Base-by-base conservation (phyloP, 37 sponge, comb jelly and placozoan species). In the Agelas oroides region DNA sequence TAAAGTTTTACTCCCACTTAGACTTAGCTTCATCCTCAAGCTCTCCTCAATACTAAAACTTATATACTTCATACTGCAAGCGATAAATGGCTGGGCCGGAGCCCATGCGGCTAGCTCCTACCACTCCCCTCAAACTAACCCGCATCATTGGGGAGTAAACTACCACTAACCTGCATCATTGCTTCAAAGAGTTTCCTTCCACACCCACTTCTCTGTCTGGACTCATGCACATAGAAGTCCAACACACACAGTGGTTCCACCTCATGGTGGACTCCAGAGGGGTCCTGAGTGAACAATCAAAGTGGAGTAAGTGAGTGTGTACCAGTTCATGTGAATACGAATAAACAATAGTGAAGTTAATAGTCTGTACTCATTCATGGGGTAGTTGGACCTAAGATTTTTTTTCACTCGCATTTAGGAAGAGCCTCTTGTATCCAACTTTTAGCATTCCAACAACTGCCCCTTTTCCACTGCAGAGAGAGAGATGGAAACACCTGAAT, bases 201-300 rank as follows among this genome's bases (percentile, higher is more conserved):
- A 79, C 64, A 87, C 6, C 98, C 98, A 73, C 55, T 55, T 73
- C 98, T 86, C 88, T 98, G 98, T 59, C 63, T 37, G 32, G 91
- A 84, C 82, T 98, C 98, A 72, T 96, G 94, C 36, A 98, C 93
- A 68, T 96, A 98, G 86, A 98, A 98, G 71, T 98, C 98, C 52
- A 98, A 81, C 34, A 98, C 88, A 84, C 96, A 96, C 53, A 94
- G 57, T 27, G 98, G 92, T 36, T 81, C 86, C 52, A 89, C 92
- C 52, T 98, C 96, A 36, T 89, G 89, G 59, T 70, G 78, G 3
- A 38, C 52, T 0, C 91, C 92, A 19, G 28, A 59, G 0, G 24
- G 28, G 68, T 98, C 97, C 97, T 97, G 62, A 28, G 41, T 0
- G 34, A 58, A 55, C 46, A 53, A 39, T 2, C n/a, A 27, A 52